Percentiles rank a stretch among this genome's conserved stretches.
Conservation (phyloP, 92 coral and sea anemone species). For the Porites lobata region DNA sequence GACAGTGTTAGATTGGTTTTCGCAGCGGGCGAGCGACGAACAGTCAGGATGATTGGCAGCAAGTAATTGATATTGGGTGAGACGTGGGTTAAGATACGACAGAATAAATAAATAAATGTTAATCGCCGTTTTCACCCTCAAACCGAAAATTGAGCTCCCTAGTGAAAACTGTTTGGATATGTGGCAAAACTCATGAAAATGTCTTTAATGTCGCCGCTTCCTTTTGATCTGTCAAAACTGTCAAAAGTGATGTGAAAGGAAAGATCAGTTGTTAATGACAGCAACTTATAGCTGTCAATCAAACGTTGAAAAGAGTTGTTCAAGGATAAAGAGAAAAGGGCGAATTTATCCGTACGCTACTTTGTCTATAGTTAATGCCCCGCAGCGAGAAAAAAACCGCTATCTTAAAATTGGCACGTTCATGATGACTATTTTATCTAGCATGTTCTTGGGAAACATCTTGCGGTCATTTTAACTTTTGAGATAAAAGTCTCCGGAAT, state of each 20-base stretch:
- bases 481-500: constrained; percentile 69
- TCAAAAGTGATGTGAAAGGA: constrained; percentile 66
- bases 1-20: constrained; percentile 93
- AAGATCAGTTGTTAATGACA: constrained; percentile 78
- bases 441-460: constrained; percentile 27
- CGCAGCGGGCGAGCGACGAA: constrained; percentile 89
- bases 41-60: constrained; percentile 89
- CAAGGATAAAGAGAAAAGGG: constrained; percentile 41
- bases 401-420: constrained; percentile 48
- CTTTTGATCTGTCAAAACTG: constrained; percentile 84
- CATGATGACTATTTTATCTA: constrained; percentile 45
- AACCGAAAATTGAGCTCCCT: constrained; percentile 92
- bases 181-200: constrained; percentile 80
- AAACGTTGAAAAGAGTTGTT: constrained; percentile 67
- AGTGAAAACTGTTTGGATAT: constrained; percentile 85
- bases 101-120: constrained; percentile 87
- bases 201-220: constrained; percentile 83
- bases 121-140: constrained; percentile 84
- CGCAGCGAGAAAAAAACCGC: constrained; percentile 54
- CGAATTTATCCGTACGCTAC: constrained; percentile 25
- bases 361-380: constrained; percentile 60
- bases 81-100: constrained; percentile 86
- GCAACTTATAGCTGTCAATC: constrained; percentile 80
- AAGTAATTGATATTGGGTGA: constrained; percentile 91
- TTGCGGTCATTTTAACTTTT: constrained; percentile 72